phyloP scores from a whole-genome alignment of 2,113 vertebrate species.

The Calypte anna region DNA sequence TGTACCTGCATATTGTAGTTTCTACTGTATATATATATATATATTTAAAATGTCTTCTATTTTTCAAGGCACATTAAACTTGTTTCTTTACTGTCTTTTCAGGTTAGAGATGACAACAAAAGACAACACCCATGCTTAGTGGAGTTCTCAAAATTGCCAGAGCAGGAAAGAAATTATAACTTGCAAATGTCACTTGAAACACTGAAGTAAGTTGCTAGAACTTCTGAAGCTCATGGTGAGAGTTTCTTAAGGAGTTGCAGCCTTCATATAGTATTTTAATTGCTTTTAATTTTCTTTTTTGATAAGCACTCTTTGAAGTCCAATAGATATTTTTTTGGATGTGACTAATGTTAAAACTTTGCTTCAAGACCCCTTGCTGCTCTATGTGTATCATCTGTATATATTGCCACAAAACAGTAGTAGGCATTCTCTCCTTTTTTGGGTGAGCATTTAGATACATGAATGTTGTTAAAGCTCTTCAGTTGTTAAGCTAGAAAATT shows the following conservation, averaged over 20 bases:
- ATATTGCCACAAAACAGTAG: neutral
- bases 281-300: neutral
- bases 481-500: neutral
- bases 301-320: neutral
- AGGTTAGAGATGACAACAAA: slow-evolving; percentile 96
- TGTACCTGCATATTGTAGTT: neutral
- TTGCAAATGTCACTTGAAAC: slow-evolving; percentile 97
- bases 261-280: neutral
- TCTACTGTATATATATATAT: neutral
- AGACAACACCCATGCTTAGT: slow-evolving; percentile 96
- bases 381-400: neutral
- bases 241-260: neutral
- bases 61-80: neutral
- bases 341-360: neutral
- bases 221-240: neutral
- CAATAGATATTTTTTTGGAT: neutral
- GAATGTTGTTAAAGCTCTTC: neutral
- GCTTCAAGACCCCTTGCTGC: neutral
- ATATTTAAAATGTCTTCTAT: neutral
- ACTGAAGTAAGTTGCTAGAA: slow-evolving; percentile 84
- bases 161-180: slow-evolving; percentile 96
- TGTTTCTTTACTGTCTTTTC: slow-evolving; percentile 19
- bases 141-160: slow-evolving; percentile 92
- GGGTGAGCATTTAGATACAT: neutral
- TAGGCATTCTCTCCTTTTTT: neutral